Base-by-base conservation (phyloP, 2,888 invertebrate species). In the Sepiola atlantica region DNA sequence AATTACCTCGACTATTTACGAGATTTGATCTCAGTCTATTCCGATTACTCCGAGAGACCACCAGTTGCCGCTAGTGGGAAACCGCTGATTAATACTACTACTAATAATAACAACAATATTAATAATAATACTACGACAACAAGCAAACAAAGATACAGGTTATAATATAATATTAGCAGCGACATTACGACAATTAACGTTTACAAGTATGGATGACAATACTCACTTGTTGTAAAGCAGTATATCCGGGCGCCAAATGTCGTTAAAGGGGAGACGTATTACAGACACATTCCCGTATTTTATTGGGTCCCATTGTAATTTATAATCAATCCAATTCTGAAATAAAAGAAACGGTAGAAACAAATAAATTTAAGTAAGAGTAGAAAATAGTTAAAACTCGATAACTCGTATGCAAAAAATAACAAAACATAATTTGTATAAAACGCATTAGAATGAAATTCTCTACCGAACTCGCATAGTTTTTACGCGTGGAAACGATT, bases 201-300 rank as follows among this genome's bases (percentile, higher is more conserved):
- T 16, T n/a, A 20, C 14, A 77, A 12, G 32, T 14, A 20, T 35
- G n/a, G 77, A n/a, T 24, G 54, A 16, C 35, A 24, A 35, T 45
- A 95, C 98, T 98, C 97, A 99, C 99, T 99, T 99, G 97, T 99
- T 99, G 97, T 99, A 99, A 18, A 99, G 98, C 96, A 99, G 98
- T 94, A 98, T 98, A 97, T 99, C 99, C 0, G 99, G 99, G 96
- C 98, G 98, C 99, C 99, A 99, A 61, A 99, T 98, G 95, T 98
- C 98, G 96, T 98, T 98, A 97, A 98, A 98, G 0, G 99, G 99
- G 96, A 99, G 98, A 97, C 99, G 98, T 94, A 99, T 98, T 91
- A 98, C 98, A 95, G 98, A 98, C 95, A 99, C 98, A 54, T 98
- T 98, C n/a, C 98, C 98, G 96, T 98, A 99, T 95, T 98, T 98